phyloP scores from a whole-genome alignment of 1,140 invertebrate species.

The Drosophila lacertosa region DNA sequence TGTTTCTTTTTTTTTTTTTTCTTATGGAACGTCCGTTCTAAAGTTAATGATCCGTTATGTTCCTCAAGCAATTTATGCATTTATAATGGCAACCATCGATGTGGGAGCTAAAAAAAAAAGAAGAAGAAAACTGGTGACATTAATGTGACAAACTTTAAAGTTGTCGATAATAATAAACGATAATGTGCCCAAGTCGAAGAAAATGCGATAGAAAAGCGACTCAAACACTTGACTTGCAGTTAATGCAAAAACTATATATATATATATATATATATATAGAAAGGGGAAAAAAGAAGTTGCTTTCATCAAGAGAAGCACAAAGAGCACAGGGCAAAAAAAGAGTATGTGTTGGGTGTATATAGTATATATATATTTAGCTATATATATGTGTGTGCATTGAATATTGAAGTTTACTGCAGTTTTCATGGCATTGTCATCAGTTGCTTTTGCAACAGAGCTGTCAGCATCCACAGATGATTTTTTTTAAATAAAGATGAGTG shows the following conservation, averaged over 20 bases:
- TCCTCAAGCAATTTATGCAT: slow-evolving; percentile 29
- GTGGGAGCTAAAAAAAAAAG: too few relatives aligned
- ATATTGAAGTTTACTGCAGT: slow-evolving; percentile 15
- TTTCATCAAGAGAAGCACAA: slow-evolving; percentile 1
- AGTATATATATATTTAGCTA: not conserved
- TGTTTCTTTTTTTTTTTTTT: not conserved
- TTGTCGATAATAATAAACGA: slow-evolving; percentile 58
- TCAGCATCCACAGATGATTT: not conserved
- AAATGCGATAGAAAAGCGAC: slow-evolving; percentile 4
- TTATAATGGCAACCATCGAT: slow-evolving; percentile 51
- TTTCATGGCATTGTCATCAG: slow-evolving; percentile 8
- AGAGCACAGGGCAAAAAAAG: slow-evolving; percentile 1
- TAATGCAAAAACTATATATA: slow-evolving; percentile 29
- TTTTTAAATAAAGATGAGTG: not conserved
- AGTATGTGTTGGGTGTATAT: not conserved
- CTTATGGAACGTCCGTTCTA: slow-evolving; percentile 20
- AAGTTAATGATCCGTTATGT: slow-evolving; percentile 31
- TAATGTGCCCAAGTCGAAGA: slow-evolving; percentile 36
- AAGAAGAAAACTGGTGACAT: slow-evolving; percentile 31
- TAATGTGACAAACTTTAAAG: slow-evolving; percentile 54
- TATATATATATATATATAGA: not conserved
- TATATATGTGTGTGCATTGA: not conserved
- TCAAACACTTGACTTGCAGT: slow-evolving; percentile 41
- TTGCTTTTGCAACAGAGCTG: slow-evolving; percentile 8
- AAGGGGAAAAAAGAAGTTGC: not conserved